A percentile compares a stretch with the other conserved stretches of the same genome.
Conservation (phyloP, 2,113 vertebrate species). For the Gobio gobio region DNA sequence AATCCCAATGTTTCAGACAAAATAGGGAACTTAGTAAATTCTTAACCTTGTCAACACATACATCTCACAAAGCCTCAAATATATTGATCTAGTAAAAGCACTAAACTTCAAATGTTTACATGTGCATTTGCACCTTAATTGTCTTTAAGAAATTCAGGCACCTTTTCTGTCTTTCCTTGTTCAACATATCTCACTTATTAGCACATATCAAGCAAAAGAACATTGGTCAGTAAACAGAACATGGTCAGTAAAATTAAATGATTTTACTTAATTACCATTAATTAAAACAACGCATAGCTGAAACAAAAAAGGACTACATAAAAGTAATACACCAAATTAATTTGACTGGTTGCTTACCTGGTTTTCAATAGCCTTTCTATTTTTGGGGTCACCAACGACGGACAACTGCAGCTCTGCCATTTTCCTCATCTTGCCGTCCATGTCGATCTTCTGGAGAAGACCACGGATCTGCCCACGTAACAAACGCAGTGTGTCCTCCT, state of each 20-base stretch:
- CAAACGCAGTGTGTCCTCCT: constrained; percentile 90
- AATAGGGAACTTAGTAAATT: neutral
- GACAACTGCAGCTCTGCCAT: constrained; percentile 96
- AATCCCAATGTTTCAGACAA: constrained; percentile 6
- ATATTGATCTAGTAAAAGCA: neutral
- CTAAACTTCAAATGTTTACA: neutral
- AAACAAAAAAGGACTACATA: neutral
- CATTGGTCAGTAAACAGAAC: too few relatives aligned
- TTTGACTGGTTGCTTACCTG: constrained; percentile 77
- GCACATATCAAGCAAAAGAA: neutral
- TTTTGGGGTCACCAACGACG: constrained; percentile 89
- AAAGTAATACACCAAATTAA: neutral
- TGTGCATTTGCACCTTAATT: neutral
- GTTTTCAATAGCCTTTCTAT: constrained; percentile 95
- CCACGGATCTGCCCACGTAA: constrained; percentile 87
- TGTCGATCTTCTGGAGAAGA: constrained; percentile 95
- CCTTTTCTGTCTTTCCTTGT: neutral
- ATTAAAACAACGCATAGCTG: neutral
- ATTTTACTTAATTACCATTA: too few relatives aligned
- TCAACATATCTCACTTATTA: neutral
- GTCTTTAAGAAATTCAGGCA: neutral
- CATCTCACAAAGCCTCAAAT: neutral
- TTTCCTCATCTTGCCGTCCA: constrained; percentile 99
- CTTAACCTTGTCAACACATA: neutral
- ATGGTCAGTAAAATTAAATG: too few relatives aligned